Evolutionary conservation across 2,888 invertebrate species (phyloP), one percentile per base, ranked within the genome.

Genomic region (Diachrysia chrysitis): DNA sequence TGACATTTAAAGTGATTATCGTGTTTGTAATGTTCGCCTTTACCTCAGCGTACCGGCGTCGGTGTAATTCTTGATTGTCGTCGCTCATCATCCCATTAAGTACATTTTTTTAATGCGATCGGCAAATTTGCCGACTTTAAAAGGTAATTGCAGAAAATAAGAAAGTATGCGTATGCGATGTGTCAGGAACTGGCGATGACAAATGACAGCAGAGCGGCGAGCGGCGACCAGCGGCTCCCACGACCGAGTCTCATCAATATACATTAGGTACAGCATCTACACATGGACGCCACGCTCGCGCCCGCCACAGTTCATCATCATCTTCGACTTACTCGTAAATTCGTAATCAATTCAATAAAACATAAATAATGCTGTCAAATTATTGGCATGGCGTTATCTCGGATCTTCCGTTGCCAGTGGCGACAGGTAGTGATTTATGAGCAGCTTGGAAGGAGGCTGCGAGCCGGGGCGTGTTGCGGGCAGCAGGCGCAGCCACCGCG

Each of bases 141-240:
- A 92, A 90, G 92, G 91, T 93, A 93, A 93, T 93, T 93, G 93
- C 90, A 84, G 88, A 86, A 89, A 88, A 90, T 90, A 91, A 90
- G 92, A 91, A 92, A 92, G 92, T 87, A 90, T 90, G 90, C 88
- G 90, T 87, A 89, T 83, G 84, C 84, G 87, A 85, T 86, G 89
- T 92, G 93, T 93, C 93, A 91, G 90, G 90, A 89, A 86, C 90
- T 84, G 86, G 90, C 89, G 91, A 93, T 94, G 94, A 94, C 93
- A 94, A 94, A 95, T 93, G 94, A 94, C 88, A 84, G 88, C 75
- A 81, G 76, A 79, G 73, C 75, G 82, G 76, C 74, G 78, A 74
- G 70, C 73, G 81, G 73, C 73, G 73, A 71, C 84, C 79, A 85
- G 83, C 81, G 87, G 90, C 90, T 92, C 92, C 90, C 92, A 92